Conservation (phyloP, 1,140 invertebrate genomes). For the Hormaphis cornu region DNA sequence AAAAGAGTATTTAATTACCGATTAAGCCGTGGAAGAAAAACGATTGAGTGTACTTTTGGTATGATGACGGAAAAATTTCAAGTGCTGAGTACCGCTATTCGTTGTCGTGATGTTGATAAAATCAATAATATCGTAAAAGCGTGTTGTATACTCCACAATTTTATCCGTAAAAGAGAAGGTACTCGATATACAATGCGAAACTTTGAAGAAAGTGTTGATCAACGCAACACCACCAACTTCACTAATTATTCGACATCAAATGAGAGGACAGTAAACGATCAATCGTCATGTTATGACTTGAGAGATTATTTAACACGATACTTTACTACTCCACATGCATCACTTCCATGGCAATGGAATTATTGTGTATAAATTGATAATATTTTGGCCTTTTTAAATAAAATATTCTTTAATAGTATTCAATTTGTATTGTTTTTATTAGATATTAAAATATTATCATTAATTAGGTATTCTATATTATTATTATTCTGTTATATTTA, state of each 20-base stretch:
- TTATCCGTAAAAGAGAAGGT: neutral
- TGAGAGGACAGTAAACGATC: neutral
- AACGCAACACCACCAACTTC: neutral
- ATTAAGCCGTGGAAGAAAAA: constrained; percentile 41
- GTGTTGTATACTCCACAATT: neutral
- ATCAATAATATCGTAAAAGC: constrained; percentile 12
- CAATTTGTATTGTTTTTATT: no score
- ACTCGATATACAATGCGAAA: neutral
- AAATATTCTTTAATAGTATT: no score
- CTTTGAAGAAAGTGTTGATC: neutral
- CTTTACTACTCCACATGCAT: neutral
- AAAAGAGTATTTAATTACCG: constrained; percentile 42
- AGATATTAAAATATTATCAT: no score
- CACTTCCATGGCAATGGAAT: neutral
- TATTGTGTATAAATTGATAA: neutral
- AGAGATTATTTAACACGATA: neutral
- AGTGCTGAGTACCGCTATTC: constrained; percentile 27
- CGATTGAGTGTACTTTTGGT: constrained; percentile 44
- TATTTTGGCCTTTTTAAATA: no score
- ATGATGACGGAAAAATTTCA: constrained; percentile 36
- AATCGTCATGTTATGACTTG: neutral
- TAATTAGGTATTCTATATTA: no score
- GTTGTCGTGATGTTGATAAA: constrained; percentile 30
- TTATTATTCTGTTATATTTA: no score
- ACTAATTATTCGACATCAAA: neutral